phyloP scores from a whole-genome alignment of 2,797 vertebrate species.

The Poeciliopsis gracilis region DNA sequence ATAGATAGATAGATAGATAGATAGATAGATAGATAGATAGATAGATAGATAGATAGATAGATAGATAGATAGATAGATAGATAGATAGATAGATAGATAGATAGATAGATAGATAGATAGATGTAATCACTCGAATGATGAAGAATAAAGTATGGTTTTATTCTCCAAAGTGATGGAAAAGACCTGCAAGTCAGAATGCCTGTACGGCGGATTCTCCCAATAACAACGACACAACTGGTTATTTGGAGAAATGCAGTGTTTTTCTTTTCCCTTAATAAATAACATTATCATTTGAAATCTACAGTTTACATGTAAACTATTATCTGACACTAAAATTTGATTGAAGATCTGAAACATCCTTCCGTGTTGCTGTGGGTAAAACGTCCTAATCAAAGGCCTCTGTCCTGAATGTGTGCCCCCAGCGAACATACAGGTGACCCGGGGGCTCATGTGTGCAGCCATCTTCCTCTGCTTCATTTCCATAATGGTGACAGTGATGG shows the following conservation, averaged over 20 bases:
- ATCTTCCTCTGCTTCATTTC: slow-evolving; percentile 83
- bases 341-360: not conserved
- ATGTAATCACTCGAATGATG: no score
- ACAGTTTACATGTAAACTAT: not conserved
- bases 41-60: no score
- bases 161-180: no score
- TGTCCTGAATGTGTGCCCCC: slow-evolving; percentile 19
- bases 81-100: no score
- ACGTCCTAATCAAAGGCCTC: not conserved
- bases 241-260: not conserved
- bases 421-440: slow-evolving; percentile 87
- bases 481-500: slow-evolving; percentile 81
- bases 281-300: not conserved
- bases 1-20: no score
- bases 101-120: no score
- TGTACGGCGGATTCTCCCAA: not conserved
- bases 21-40: no score
- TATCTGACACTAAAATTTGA: not conserved
- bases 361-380: not conserved
- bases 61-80: no score
- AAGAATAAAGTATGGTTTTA: no score
- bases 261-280: no score
- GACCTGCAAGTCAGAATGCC: not conserved
- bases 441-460: slow-evolving; percentile 89
- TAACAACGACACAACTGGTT: not conserved